A percentile compares a stretch with the other conserved stretches of the same genome.
Evolutionary conservation across 2,888 invertebrate species (phyloP).

Genomic region (Spodoptera littoralis): DNA sequence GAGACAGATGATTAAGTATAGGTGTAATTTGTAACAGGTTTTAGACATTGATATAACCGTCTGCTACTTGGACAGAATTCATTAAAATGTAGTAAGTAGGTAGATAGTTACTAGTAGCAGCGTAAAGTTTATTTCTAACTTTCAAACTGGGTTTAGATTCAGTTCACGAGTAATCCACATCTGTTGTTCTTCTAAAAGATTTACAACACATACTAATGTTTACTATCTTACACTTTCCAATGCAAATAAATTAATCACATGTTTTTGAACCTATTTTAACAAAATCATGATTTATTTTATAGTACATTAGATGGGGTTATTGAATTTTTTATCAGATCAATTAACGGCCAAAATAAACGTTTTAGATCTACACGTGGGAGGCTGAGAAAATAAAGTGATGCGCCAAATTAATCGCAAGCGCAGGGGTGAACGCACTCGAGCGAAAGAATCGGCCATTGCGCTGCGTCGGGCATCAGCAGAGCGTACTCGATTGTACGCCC

Average conservation of each 20-base stretch:
- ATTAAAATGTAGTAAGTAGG: slow-evolving; percentile 11
- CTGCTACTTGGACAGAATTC: slow-evolving; percentile 30
- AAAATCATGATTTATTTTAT: slow-evolving; percentile 34
- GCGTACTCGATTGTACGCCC: slow-evolving; percentile 26
- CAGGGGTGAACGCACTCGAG: slow-evolving; percentile 64
- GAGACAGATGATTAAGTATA: slow-evolving; percentile 11
- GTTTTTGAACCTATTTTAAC: slow-evolving; percentile 26
- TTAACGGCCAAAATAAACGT: slow-evolving; percentile 18
- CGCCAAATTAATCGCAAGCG: slow-evolving; percentile 59
- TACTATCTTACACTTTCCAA: slow-evolving; percentile 33
- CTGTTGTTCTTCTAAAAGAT: slow-evolving; percentile 38
- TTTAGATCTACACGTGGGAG: slow-evolving; percentile 13
- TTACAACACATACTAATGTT: slow-evolving; percentile 35
- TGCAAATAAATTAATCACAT: slow-evolving; percentile 31
- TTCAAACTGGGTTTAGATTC: slow-evolving; percentile 18
- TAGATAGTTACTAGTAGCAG: too few species aligned
- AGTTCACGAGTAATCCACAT: slow-evolving; percentile 17
- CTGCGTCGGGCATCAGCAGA: slow-evolving; percentile 15
- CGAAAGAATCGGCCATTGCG: slow-evolving; percentile 48
- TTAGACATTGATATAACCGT: slow-evolving; percentile 9
- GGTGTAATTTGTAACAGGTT: slow-evolving; percentile 15
- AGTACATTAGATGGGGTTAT: slow-evolving; percentile 19
- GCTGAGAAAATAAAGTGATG: slow-evolving; percentile 55
- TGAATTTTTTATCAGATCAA: slow-evolving; percentile 15
- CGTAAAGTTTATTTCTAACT: neutral